These are phyloP conservation scores for Blera fallax DNA, from an alignment of 2,888 invertebrate species.

Conservation along the genomic window DNA sequence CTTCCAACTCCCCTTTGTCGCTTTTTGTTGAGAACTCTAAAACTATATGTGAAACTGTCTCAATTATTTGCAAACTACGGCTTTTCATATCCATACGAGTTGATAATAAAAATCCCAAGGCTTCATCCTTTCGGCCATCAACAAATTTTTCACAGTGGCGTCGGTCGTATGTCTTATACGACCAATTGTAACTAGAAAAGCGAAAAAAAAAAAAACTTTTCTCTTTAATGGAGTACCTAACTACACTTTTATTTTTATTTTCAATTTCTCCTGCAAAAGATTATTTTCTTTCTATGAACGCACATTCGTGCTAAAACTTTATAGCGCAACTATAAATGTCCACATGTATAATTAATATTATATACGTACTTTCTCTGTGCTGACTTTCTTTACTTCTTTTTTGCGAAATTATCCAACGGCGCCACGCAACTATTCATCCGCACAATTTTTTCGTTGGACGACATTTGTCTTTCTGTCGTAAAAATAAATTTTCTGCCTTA, in stretches of 20 bases:
- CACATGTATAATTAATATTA: slow-evolving; percentile 33
- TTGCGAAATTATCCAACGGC: not conserved
- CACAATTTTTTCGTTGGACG: not conserved
- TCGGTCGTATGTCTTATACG: not conserved
- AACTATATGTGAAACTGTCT: not conserved
- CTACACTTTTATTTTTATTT: not conserved
- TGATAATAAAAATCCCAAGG: not conserved
- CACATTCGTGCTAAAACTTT: slow-evolving; percentile 8
- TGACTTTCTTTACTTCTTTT: not conserved
- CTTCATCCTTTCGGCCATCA: not conserved
- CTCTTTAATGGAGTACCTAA: not conserved
- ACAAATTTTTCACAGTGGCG: not conserved
- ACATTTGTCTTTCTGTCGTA: not conserved
- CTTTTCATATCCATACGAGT: not conserved
- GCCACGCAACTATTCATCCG: slow-evolving; percentile 13
- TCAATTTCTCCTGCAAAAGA: not conserved
- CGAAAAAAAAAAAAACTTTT: not conserved
- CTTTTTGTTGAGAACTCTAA: no score
- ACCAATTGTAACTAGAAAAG: not conserved
- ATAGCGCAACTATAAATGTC: slow-evolving; percentile 8
- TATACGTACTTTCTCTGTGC: slow-evolving; percentile 12
- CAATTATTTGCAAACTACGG: not conserved
- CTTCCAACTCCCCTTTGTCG: no score
- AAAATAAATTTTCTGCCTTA: slow-evolving; percentile 3
- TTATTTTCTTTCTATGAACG: not conserved